Base-by-base conservation (phyloP, 2,113 vertebrate genomes). In the Arvicanthis niloticus region DNA sequence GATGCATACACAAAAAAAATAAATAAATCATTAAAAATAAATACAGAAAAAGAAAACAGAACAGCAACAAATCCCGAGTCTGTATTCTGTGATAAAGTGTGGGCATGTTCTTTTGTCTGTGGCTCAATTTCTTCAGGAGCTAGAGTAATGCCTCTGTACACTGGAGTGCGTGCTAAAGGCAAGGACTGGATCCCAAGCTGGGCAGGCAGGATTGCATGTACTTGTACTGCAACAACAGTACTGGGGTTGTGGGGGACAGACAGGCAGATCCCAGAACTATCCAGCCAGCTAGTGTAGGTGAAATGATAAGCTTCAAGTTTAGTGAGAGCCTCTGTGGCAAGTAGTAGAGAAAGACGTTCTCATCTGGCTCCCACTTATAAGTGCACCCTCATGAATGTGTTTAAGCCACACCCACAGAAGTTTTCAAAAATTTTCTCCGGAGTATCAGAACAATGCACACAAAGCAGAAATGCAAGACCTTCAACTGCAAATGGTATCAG, bases 91-190 rank as follows among this genome's bases (percentile, higher is more conserved):
- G 24, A 84, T 76, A 84, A 45, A 1, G 24, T n/a, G 0, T 37
- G 42, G 56, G 70, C 42, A 48, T 26, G 53, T 56, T 89, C 53
- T 40, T 94, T 94, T 56, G 60, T 42, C 40, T 70, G 78, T 91
- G 62, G 75, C 37, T 97, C 67, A 68, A 42, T 87, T 93, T 95
- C 70, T n/a, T 88, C 68, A 88, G 58, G 40, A 45, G 58, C 81
- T 65, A 26, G 26, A 65, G 13, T 29, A 37, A 22, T 29, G n/a
- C 26, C 26, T 84, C 56, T 65, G n/a, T 42, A 16, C 26, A 45
- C 62, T 62, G 42, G 24, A 62, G 40, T 85, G 81, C 65, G 80
- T 65, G 26, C 8, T 3, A 8, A 60, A 65, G 42, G 40, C n/a
- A 62, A 85, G 58, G 62, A 76, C 26, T 76, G 73, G 73, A 26